Base-by-base conservation (phyloP, 2,888 invertebrate species). In the Bombylius discolor region DNA sequence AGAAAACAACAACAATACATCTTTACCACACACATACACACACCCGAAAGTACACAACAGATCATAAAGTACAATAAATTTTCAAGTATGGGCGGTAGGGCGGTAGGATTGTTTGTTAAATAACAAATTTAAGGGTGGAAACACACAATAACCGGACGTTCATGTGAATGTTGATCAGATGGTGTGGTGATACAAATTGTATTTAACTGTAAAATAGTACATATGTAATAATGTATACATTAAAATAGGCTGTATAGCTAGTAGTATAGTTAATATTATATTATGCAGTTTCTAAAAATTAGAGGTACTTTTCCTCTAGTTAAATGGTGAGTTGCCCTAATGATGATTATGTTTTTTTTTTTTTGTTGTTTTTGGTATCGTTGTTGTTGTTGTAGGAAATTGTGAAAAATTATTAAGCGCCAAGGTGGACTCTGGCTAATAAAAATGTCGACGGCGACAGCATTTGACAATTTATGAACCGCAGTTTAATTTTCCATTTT, bases 391-490 rank as follows among this genome's bases (percentile, higher is more conserved):
- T 42, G 8, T 42, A 42, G 34, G 34, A 36, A 11, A 42, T 42
- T 11, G 39, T 42, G 39, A 11, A 42, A 42, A 42, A 42, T 42
- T 42, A 42, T 42, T 8, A 42, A 42, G 39, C 39, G 39, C 39
- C 12, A 50, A 48, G 33, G 33, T 48, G 49, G 39, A 42, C 39
- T 42, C 14, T 33, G 49, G 34, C 49, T 50, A 50, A 50, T 50
- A 50, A 50, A 50, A 50, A 34, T 50, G 49, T 36, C 39, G 36
- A 36, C 49, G 34, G 34, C 36, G 49, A 36, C 39, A 23, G 49
- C 7, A 36, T 13, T 50, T 50, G 49, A 36, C 34, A 50, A 50
- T 50, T 50, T 50, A 50, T 50, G 49, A 50, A 50, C 49, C 36
- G 49, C 49, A 50, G 11, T 50, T 50, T 36, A 34, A 34, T 42